Percentiles rank a stretch among this genome's conserved stretches.
Evolutionary conservation across 2,797 vertebrate genomes (phyloP).

Genomic region (Tauraco hartlaubi): DNA sequence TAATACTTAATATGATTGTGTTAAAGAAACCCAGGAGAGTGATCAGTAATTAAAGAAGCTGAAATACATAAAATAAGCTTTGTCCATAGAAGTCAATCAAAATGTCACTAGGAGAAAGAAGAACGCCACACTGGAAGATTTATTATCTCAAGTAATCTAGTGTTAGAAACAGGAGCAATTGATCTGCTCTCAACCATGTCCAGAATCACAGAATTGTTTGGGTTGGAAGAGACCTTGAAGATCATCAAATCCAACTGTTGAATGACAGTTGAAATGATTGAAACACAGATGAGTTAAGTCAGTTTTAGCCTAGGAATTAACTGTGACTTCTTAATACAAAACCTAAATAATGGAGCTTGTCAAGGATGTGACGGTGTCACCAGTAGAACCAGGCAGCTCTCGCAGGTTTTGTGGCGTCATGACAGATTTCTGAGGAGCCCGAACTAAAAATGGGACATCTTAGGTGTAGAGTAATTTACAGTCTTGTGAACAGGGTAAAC

Average conservation of each 20-base stretch:
- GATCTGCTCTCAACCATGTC: not conserved
- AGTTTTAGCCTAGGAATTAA: not conserved
- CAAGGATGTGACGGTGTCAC: not conserved
- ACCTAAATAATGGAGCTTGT: not conserved
- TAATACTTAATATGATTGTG: not conserved
- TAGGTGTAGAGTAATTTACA: not conserved
- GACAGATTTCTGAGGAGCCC: not conserved
- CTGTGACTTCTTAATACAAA: not conserved
- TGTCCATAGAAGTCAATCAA: slow-evolving; percentile 6
- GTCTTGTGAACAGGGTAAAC: not conserved
- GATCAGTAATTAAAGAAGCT: not conserved
- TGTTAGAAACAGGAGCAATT: not conserved
- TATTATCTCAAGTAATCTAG: not conserved
- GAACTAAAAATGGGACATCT: not conserved
- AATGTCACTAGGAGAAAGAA: not conserved
- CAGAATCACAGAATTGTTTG: not conserved
- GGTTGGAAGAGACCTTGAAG: too few species aligned
- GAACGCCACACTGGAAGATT: not conserved
- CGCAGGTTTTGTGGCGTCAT: not conserved
- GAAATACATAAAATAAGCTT: slow-evolving; percentile 2
- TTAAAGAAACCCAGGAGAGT: not conserved
- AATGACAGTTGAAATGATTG: not conserved
- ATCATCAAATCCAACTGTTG: too few species aligned
- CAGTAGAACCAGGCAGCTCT: not conserved
- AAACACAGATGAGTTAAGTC: not conserved